phyloP scores from a whole-genome alignment of 2,888 invertebrate genomes.

The Chloromyia formosa region DNA sequence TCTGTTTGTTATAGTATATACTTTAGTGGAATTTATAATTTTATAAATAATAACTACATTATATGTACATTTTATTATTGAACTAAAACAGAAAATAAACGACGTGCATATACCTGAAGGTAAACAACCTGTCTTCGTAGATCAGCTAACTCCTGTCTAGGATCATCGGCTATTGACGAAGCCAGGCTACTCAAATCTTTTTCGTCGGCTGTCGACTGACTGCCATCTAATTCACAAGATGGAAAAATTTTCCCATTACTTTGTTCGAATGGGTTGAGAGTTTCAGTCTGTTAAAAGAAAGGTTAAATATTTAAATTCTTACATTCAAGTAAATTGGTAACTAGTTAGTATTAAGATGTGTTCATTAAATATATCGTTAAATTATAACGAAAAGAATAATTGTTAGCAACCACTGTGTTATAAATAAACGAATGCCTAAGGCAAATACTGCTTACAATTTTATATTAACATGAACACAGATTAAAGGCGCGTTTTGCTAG shows the following conservation, averaged over 20 bases:
- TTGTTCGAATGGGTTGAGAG: constrained; percentile 87
- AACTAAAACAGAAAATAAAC: constrained; percentile 46
- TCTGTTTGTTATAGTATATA: neutral
- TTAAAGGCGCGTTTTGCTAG: too few species aligned
- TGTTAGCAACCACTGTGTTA: too few species aligned
- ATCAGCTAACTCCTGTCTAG: constrained; percentile 78
- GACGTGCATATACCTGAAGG: constrained; percentile 72
- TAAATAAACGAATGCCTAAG: too few species aligned
- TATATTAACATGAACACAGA: too few species aligned
- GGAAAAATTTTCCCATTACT: constrained; percentile 74
- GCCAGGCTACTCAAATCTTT: constrained; percentile 67
- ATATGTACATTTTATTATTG: constrained; percentile 14
- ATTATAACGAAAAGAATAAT: too few species aligned
- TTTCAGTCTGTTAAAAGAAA: constrained; percentile 72
- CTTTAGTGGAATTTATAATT: neutral
- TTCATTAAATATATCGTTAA: too few species aligned
- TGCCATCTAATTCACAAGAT: constrained; percentile 68
- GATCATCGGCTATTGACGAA: constrained; percentile 66
- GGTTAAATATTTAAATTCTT: neutral
- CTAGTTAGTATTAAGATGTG: too few species aligned
- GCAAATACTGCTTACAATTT: too few species aligned
- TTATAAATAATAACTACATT: neutral
- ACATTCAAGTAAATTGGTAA: too few species aligned
- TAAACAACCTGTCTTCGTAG: constrained; percentile 83
- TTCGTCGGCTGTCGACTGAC: constrained; percentile 62